Evolutionary conservation across 1,140 invertebrate genomes (phyloP).

Genomic region (Drosophila insularis): DNA sequence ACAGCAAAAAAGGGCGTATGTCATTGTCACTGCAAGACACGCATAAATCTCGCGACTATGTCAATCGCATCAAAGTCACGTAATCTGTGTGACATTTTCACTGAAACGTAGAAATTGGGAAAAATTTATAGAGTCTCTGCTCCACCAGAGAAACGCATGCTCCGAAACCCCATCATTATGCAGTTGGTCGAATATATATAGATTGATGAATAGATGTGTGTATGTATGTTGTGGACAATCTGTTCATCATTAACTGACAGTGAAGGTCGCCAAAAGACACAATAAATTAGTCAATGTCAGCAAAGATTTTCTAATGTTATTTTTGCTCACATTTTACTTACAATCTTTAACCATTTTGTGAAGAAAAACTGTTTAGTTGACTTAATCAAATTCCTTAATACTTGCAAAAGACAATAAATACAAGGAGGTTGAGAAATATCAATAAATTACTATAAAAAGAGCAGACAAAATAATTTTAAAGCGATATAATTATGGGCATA

Average conservation of each 20-base stretch:
- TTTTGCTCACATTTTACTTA: not conserved
- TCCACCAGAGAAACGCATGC: conserved; percentile 18
- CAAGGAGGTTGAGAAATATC: too few species aligned
- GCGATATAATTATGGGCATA: too few species aligned
- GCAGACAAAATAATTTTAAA: not conserved
- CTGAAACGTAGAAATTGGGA: conserved; percentile 76
- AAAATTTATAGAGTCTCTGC: conserved; percentile 52
- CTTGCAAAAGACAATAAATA: conserved; percentile 7
- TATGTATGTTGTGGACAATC: too few species aligned
- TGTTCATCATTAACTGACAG: not conserved
- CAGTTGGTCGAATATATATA: not conserved
- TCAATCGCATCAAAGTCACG: conserved; percentile 80
- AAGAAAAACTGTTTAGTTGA: conserved; percentile 31
- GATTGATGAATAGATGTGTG: too few species aligned
- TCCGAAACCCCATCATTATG: not conserved
- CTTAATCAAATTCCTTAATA: conserved; percentile 45
- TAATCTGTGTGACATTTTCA: conserved; percentile 81
- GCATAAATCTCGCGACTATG: conserved; percentile 80
- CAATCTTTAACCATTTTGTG: conserved; percentile 29
- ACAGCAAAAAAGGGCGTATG: conserved; percentile 7
- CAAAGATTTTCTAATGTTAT: not conserved
- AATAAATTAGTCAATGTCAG: not conserved
- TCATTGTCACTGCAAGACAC: conserved; percentile 54
- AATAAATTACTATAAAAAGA: not conserved
- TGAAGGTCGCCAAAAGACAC: not conserved